Conservation (phyloP, 2,113 vertebrate species). For the Leptocoma aspasia region DNA sequence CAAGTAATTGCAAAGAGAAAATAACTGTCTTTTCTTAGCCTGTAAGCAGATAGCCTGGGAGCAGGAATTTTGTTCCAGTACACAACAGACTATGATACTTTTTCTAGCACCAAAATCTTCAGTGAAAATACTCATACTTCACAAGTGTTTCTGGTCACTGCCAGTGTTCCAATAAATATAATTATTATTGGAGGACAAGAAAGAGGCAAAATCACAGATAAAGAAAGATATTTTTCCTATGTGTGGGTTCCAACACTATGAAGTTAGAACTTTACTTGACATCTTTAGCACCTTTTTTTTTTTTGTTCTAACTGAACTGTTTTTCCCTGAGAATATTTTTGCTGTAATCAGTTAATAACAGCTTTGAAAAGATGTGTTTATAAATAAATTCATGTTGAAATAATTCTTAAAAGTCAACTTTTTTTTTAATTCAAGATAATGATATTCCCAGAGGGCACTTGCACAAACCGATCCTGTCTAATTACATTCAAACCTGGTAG, state of each 20-base stretch:
- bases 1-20: neutral
- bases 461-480: slow-evolving; percentile 96
- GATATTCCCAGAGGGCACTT: slow-evolving; percentile 99
- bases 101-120: neutral
- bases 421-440: slow-evolving; percentile 83
- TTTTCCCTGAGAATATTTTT: neutral
- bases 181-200: neutral
- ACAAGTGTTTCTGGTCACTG: neutral
- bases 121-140: neutral
- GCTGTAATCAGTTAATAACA: neutral
- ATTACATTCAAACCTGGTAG: slow-evolving; percentile 98
- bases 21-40: neutral
- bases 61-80: neutral
- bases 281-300: neutral
- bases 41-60: neutral
- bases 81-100: neutral
- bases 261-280: neutral
- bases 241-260: no score
- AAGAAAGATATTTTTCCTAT: neutral
- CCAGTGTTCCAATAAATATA: neutral
- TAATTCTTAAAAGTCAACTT: neutral
- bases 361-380: slow-evolving; percentile 22
- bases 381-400: neutral
- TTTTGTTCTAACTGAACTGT: neutral
- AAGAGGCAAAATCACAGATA: neutral